Conservation (phyloP, 2,113 vertebrate genomes). For the Micromys minutus region DNA sequence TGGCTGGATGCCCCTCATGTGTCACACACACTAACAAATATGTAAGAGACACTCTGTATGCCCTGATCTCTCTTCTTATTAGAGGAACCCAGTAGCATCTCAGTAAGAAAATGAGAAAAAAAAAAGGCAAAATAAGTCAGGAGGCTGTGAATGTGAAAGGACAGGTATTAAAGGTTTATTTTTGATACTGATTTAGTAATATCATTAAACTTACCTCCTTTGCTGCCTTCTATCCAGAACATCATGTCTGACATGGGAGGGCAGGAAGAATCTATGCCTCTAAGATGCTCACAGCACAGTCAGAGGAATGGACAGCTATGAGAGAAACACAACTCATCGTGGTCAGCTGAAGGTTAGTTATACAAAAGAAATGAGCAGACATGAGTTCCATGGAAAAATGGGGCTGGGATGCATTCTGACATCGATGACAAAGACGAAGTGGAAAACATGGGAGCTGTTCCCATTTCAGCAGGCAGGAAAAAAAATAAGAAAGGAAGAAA, state of each 20-base stretch:
- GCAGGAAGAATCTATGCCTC: not conserved
- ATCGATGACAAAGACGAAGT: not conserved
- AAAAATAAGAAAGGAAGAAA: not conserved
- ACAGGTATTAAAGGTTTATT: not conserved
- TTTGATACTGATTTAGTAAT: not conserved
- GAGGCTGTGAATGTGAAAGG: not conserved
- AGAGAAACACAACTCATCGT: not conserved
- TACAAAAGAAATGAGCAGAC: not conserved
- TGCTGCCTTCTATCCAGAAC: not conserved
- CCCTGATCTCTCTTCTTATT: not conserved
- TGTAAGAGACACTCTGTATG: accelerated
- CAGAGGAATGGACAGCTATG: not conserved
- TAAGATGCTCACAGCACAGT: not conserved
- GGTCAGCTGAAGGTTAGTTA: too few relatives aligned
- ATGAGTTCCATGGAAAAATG: not conserved
- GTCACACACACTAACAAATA: not conserved
- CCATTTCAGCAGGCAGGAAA: not conserved
- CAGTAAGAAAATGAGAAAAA: not conserved
- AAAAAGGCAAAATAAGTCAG: slow-evolving; percentile 16
- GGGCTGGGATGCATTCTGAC: not conserved
- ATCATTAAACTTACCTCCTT: not conserved
- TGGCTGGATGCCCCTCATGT: not conserved
- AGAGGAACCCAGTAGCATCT: not conserved
- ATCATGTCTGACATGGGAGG: not conserved
- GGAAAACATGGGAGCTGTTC: not conserved